Base-by-base conservation (phyloP, 2,113 vertebrate genomes). In the Aleadryas rufinucha region DNA sequence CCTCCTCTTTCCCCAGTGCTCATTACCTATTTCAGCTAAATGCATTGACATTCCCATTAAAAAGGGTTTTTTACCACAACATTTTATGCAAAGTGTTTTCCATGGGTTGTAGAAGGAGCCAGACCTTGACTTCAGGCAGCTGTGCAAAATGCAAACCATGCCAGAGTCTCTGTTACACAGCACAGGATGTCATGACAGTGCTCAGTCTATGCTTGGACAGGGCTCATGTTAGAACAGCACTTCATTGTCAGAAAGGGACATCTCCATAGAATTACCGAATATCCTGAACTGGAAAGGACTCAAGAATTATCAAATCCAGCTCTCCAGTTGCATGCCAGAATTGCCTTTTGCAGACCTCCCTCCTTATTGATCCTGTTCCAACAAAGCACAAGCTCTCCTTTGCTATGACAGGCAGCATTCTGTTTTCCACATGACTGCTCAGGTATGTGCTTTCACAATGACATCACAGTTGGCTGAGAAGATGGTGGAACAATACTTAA, bases 51-150 rank as follows among this genome's bases (percentile, higher is more conserved):
- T 24, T 56, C 28, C 20, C 44, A 28, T 15, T 41, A 24, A 33
- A 64, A 52, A 39, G 21, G 19, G 0, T 2, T 92, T 96, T 95
- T 98, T 97, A 98, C 97, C 97, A 98, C 94, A 96, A 87, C 96
- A 72, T 95, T 97, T 74, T 41, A 78, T 69, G 91, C 95, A 68
- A 98, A 98, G 57, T 10, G 21, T 96, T 98, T 97, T 97, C 97
- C 97, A 83, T 64, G 92, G 89, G 92, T 97, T 83, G 95, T 90
- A 89, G 97, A 97, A 69, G 84, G 95, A 95, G 84, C 63, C 69
- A 97, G 92, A 41, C 96, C 76, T 72, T 96, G 93, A 89, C 63
- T 89, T 89, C 31, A 24, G 28, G 57, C 89, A 96, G 94, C 97
- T 98, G 96, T 78, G n/a, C 50, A 61, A 92, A 97, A 97, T 80